Evolutionary conservation across 1,140 invertebrate genomes (phyloP), one percentile per base, ranked within the genome.

Genomic region (Bactericera cockerelli): DNA sequence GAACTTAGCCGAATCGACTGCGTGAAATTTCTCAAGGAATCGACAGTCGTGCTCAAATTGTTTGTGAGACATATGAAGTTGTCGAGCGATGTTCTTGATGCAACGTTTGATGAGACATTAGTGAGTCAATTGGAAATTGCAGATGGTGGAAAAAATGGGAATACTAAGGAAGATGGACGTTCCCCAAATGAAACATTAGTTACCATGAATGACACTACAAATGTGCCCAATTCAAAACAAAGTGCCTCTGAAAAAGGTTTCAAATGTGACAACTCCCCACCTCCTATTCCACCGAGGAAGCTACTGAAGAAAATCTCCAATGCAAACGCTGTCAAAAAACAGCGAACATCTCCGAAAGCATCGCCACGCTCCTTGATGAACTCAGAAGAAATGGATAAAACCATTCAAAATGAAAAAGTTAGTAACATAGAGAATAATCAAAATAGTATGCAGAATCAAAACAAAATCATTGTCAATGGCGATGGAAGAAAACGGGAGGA

Each of bases 1-100:
- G 75, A 79, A 16, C 81, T 94, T 76, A 91, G 87, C 3, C 79
- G 91, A 64, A 80, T 90, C 64, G 89, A 95, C 67, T 93, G 89
- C 68, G 86, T 94, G 14, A 77, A 84, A 21, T 76, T 83, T 24
- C 71, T 92, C 14, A 89, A 89, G 72, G 87, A 91, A 65, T 85
- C 84, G 1, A 86, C 86, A 67, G 79, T 90, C 61, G 84, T 83
- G 36, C 80, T 91, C 54, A 81, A 81, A 64, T 69, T 91, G 38
- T 69, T 81, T 49, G 80, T 90, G 1, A 74, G 80, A 57, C 84
- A 84, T 68, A 77, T 22, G 22, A 4, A 13, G 28, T 31, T 2
- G 14, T 14, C 14, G 1, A 16, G 14, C 4, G 36, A 49, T 21
- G 42, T 16, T 39, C 2, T 14, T 13, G 16, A 58, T 54, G 19